phyloP scores from a whole-genome alignment of 2,888 invertebrate genomes.

The Idaea biselata region DNA sequence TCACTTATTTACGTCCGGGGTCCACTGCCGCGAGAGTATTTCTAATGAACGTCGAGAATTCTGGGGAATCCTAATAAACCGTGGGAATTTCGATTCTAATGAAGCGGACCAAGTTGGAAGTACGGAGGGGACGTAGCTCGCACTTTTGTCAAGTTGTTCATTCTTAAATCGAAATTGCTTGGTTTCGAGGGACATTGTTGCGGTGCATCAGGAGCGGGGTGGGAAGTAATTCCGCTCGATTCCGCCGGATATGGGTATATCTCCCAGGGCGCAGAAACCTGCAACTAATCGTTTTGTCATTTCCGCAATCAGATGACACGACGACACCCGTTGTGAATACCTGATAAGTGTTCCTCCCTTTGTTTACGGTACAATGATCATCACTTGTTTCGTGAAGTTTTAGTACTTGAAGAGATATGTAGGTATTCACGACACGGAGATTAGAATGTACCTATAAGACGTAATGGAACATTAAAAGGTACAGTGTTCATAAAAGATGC shows the following conservation, averaged over 20 bases:
- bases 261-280: conserved; percentile 59
- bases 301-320: conserved; percentile 69
- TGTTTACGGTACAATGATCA: conserved; percentile 38
- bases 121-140: conserved; percentile 38
- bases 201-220: conserved; percentile 52
- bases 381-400: conserved; percentile 5
- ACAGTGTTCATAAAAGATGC: conserved; percentile 18
- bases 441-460: conserved; percentile 19
- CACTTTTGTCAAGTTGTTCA: conserved; percentile 44
- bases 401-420: neutral
- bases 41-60: conserved; percentile 75
- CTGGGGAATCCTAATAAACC: conserved; percentile 74
- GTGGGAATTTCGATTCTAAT: conserved; percentile 77
- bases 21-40: conserved; percentile 68
- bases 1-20: conserved; percentile 77
- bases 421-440: neutral
- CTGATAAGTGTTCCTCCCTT: conserved; percentile 49
- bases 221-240: conserved; percentile 69
- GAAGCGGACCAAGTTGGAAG: conserved; percentile 54
- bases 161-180: conserved; percentile 59
- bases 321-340: conserved; percentile 59
- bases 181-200: conserved; percentile 59
- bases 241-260: conserved; percentile 70
- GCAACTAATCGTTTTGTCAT: conserved; percentile 76
- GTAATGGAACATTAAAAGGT: conserved; percentile 11